Percentiles rank a stretch among this genome's conserved stretches.
These are phyloP conservation scores for Eospalax fontanierii DNA, from an alignment of 2,797 vertebrate genomes.

Conservation along the genomic window DNA sequence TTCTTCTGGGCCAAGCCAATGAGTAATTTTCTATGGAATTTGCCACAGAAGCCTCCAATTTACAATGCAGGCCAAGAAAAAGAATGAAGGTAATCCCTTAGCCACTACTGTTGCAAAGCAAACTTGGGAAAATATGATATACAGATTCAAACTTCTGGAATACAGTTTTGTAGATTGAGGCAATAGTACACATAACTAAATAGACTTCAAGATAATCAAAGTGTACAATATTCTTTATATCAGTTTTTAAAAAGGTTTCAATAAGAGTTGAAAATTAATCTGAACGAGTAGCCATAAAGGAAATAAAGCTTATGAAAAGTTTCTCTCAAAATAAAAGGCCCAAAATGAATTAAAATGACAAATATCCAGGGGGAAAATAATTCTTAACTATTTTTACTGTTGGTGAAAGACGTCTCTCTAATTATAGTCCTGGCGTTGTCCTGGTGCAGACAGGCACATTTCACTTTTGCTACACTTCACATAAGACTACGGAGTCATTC, in stretches of 20 bases:
- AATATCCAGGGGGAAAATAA: slow-evolving; percentile 25
- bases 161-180: slow-evolving; percentile 27
- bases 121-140: background rate
- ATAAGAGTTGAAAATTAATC: background rate
- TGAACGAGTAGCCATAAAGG: background rate
- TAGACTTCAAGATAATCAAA: slow-evolving; percentile 20
- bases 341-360: slow-evolving; percentile 17
- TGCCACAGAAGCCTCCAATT: background rate
- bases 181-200: background rate
- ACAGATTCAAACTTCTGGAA: background rate
- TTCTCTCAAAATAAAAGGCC: slow-evolving; percentile 18
- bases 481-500: background rate
- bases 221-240: slow-evolving; percentile 16
- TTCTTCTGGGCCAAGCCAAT: background rate
- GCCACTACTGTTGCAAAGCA: background rate
- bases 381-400: slow-evolving; percentile 36
- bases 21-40: background rate
- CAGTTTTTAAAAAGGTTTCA: background rate
- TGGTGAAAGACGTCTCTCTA: background rate
- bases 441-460: background rate
- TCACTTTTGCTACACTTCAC: slow-evolving; percentile 32
- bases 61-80: background rate
- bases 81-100: background rate
- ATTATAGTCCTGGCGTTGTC: background rate
- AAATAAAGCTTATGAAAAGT: slow-evolving; percentile 18